These are phyloP conservation scores for Eidolon helvum DNA, from an alignment of 2,113 vertebrate species.

Conservation along the genomic window DNA sequence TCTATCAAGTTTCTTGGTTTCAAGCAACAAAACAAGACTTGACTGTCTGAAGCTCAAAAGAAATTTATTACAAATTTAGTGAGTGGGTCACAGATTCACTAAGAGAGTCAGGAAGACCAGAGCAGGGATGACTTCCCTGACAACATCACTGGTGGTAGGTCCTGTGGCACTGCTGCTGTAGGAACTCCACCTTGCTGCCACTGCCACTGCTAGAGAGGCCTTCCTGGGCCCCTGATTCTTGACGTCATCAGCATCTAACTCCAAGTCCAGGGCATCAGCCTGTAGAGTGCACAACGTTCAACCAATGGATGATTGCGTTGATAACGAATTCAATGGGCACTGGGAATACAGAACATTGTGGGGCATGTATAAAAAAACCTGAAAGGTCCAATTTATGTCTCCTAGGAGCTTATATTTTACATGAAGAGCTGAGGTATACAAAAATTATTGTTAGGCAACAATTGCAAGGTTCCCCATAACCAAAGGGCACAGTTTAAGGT, in stretches of 20 bases:
- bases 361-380: neutral
- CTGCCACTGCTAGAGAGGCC: neutral
- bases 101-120: neutral
- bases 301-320: neutral
- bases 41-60: neutral
- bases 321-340: neutral
- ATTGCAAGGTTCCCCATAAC: neutral
- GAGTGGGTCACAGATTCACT: neutral
- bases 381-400: neutral
- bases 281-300: neutral
- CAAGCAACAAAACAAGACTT: neutral
- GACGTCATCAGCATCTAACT: neutral
- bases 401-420: neutral
- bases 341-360: neutral
- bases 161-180: neutral
- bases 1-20: neutral
- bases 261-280: neutral
- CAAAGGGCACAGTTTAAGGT: neutral
- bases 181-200: neutral
- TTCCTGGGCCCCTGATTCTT: neutral
- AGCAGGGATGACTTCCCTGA: neutral
- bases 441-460: neutral
- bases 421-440: neutral
- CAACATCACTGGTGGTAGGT: neutral
- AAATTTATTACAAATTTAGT: neutral